phyloP scores from a whole-genome alignment of 1,140 invertebrate genomes.

The Scaptomyza montana region DNA sequence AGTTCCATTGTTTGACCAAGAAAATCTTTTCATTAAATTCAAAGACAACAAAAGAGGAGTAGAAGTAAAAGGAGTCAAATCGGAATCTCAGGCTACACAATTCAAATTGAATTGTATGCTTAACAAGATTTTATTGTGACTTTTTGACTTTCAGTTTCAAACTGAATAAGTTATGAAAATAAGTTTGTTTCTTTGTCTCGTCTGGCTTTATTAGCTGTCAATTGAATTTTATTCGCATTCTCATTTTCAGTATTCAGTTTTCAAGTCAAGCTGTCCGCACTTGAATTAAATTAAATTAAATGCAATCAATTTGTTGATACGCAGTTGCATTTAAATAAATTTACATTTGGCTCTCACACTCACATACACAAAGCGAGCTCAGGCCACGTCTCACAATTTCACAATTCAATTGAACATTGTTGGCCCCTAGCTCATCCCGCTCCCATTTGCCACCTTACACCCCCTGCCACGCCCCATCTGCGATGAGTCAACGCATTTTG shows the following conservation, averaged over 20 bases:
- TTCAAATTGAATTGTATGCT: conserved; percentile 75
- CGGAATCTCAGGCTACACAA: conserved; percentile 20
- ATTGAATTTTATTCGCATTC: conserved; percentile 70
- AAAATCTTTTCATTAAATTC: conserved; percentile 63
- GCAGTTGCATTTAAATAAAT: conserved; percentile 78
- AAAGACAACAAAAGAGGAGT: conserved; percentile 23
- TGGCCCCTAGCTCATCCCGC: neutral
- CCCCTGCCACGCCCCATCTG: neutral
- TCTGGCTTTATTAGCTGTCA: conserved; percentile 56
- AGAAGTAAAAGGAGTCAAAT: neutral
- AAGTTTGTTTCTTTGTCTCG: conserved; percentile 23
- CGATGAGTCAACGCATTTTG: conserved; percentile 62
- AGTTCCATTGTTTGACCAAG: conserved; percentile 68
- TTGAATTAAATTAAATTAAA: conserved; percentile 76
- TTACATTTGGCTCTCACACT: conserved; percentile 29
- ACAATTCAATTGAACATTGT: conserved; percentile 29
- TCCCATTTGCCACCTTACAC: neutral
- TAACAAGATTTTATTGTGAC: conserved; percentile 76
- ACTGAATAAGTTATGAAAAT: conserved; percentile 41
- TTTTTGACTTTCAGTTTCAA: conserved; percentile 50
- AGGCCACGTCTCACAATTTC: conserved; percentile 27
- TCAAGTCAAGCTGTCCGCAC: conserved; percentile 33
- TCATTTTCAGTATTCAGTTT: conserved; percentile 63
- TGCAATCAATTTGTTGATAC: conserved; percentile 81
- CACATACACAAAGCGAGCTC: conserved; percentile 22